Evolutionary conservation across 2,888 invertebrate genomes (phyloP).

Genomic region (Eudemis profundana): DNA sequence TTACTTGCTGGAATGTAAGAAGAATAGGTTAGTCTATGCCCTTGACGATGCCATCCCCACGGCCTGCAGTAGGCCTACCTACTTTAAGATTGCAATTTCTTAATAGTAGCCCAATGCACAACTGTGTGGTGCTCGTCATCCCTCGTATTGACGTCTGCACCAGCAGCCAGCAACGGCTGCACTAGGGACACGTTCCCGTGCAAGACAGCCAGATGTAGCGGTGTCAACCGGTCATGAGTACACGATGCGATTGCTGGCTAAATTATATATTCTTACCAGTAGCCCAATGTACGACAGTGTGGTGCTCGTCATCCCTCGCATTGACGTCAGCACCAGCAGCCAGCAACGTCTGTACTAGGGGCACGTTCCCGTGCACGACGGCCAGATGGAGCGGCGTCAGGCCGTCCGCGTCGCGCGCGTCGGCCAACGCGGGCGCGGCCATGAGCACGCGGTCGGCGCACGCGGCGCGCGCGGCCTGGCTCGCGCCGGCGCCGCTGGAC

Average conservation of each 20-base stretch:
- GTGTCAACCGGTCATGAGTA: constrained; percentile 98
- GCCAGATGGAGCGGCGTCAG: constrained; percentile 98
- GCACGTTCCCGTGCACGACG: constrained; percentile 96
- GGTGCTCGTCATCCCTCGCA: constrained; percentile 96
- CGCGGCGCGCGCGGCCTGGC: constrained; percentile 89
- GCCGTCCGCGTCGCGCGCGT: constrained; percentile 95
- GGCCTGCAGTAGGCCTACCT: too few relatives aligned
- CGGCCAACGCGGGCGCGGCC: constrained; percentile 93
- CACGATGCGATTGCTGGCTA: too few relatives aligned
- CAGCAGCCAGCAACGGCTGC: constrained; percentile 93
- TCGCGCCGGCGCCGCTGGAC: constrained; percentile 90
- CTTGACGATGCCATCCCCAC: too few relatives aligned
- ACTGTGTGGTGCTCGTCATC: constrained; percentile 98
- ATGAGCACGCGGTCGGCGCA: constrained; percentile 95
- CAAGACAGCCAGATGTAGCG: constrained; percentile 97
- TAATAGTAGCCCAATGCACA: constrained; percentile 99
- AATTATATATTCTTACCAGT: constrained; percentile 88
- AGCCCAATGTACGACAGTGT: constrained; percentile 99
- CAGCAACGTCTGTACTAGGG: constrained; percentile 93
- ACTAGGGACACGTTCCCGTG: constrained; percentile 95
- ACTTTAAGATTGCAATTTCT: too few relatives aligned
- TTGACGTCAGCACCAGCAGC: constrained; percentile 95
- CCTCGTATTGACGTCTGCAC: constrained; percentile 94
- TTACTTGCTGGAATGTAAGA: too few relatives aligned
- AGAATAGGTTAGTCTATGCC: too few relatives aligned